Conservation (phyloP, 2,888 invertebrate species). For the Pasiphila rectangulata region DNA sequence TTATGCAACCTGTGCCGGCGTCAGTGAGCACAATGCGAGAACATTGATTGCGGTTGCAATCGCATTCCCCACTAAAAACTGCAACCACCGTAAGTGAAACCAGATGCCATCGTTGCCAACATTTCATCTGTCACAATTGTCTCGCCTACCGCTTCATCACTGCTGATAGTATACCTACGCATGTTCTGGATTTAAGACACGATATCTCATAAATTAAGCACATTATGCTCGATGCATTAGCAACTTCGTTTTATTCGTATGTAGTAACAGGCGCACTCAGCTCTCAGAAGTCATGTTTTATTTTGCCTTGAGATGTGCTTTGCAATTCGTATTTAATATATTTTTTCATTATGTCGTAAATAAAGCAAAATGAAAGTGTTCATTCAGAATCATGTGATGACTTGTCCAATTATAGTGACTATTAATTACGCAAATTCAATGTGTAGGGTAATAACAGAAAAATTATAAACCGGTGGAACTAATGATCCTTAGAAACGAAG, state of each 20-base stretch:
- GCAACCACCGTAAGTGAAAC: conserved; percentile 54
- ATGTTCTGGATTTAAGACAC: conserved; percentile 19
- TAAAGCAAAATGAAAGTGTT: conserved; percentile 34
- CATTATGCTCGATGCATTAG: conserved; percentile 21
- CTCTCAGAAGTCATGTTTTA: conserved; percentile 1
- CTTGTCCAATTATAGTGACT: conserved; percentile 30
- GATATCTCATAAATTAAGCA: conserved; percentile 26
- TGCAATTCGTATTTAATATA: conserved; percentile 8
- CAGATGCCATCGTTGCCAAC: conserved; percentile 33
- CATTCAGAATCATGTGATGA: conserved; percentile 36
- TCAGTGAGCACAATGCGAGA: conserved; percentile 59
- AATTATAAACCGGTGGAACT: conserved; percentile 36
- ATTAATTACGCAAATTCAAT: conserved; percentile 35
- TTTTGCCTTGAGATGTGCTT: conserved; percentile 1
- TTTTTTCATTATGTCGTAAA: conserved; percentile 23
- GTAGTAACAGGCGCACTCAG: conserved; percentile 12
- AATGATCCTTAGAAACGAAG: conserved; percentile 36
- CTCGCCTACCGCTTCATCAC: conserved; percentile 23
- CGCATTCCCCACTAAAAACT: conserved; percentile 59
- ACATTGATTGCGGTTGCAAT: conserved; percentile 55
- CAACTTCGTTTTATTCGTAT: conserved; percentile 8
- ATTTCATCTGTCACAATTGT: conserved; percentile 33
- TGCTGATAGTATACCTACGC: conserved; percentile 19
- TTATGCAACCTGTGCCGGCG: conserved; percentile 68
- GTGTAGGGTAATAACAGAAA: conserved; percentile 35